phyloP scores from a whole-genome alignment of 2,113 vertebrate species.

The Helogale parvula region DNA sequence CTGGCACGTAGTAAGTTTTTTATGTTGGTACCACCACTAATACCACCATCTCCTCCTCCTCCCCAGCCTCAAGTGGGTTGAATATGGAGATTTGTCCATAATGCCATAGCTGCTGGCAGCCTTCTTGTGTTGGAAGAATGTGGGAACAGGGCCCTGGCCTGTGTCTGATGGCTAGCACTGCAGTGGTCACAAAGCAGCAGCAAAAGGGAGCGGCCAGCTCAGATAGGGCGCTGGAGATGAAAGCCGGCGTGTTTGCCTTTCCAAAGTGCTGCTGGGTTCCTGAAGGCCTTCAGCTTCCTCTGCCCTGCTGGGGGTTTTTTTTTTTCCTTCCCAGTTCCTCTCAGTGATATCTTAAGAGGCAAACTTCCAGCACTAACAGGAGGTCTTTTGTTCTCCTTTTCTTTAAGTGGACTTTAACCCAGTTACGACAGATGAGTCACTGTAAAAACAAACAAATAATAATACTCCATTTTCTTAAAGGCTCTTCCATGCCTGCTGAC shows the following conservation, averaged over 20 bases:
- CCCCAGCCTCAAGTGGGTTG: not conserved
- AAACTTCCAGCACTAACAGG: constrained; percentile 89
- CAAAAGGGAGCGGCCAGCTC: constrained; percentile 75
- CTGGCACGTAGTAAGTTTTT: not conserved
- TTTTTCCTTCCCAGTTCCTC: constrained; percentile 80
- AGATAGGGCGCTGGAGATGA: constrained; percentile 82
- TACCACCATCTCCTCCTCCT: not conserved
- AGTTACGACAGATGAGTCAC: constrained; percentile 89
- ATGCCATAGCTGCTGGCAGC: constrained; percentile 2
- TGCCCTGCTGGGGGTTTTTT: constrained; percentile 78
- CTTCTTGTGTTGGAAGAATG: not conserved
- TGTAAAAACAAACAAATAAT: constrained; percentile 88
- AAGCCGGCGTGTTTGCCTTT: constrained; percentile 86
- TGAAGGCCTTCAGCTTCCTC: constrained; percentile 87
- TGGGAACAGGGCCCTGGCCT: constrained; percentile 62
- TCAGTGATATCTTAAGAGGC: constrained; percentile 89
- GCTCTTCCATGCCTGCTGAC: constrained; percentile 68
- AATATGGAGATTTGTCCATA: not conserved
- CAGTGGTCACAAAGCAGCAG: constrained; percentile 60
- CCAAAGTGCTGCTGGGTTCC: constrained; percentile 84
- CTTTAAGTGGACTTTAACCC: constrained; percentile 90
- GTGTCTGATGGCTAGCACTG: not conserved
- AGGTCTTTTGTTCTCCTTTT: constrained; percentile 88
- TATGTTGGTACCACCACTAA: not conserved
- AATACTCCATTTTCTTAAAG: constrained; percentile 84